Evolutionary conservation across 1,140 invertebrate species (phyloP).

Genomic region (Microplitis demolitor): DNA sequence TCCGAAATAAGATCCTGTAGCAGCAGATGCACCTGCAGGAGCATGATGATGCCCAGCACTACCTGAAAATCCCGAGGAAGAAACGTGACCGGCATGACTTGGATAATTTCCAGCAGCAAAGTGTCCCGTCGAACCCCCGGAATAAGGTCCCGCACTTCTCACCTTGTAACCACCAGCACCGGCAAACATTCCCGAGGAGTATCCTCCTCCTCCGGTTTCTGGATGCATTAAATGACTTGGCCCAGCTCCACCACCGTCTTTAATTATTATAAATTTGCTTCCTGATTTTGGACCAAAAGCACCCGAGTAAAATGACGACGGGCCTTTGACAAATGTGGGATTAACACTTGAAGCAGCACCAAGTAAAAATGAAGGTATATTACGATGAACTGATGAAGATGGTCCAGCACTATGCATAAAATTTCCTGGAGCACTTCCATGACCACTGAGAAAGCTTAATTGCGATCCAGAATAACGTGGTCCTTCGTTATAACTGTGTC

Average conservation of each 20-base stretch:
- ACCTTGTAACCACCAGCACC: conserved; percentile 26
- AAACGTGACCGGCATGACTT: not conserved
- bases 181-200: conserved; percentile 22
- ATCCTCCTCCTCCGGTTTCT: conserved; percentile 15
- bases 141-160: conserved; percentile 18
- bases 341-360: conserved; percentile 25
- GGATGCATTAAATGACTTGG: conserved; percentile 24
- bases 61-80: conserved; percentile 19
- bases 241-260: conserved; percentile 24
- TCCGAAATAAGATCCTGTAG: not conserved
- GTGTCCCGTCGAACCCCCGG: conserved; percentile 8
- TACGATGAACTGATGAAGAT: not conserved
- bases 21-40: not conserved
- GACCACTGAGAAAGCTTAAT: conserved; percentile 12
- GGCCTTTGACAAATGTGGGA: conserved; percentile 30
- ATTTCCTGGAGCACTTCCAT: conserved; percentile 17
- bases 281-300: conserved; percentile 28
- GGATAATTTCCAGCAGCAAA: not conserved
- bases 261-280: conserved; percentile 36
- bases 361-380: conserved; percentile 15
- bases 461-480: not conserved
- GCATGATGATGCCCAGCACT: not conserved
- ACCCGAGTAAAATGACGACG: conserved; percentile 27
- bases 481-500: not conserved
- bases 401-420: conserved; percentile 11